A percentile compares a stretch with the other conserved stretches of the same genome.
Conservation (phyloP, 2,888 invertebrate genomes). For the Antheraea assamensis region DNA sequence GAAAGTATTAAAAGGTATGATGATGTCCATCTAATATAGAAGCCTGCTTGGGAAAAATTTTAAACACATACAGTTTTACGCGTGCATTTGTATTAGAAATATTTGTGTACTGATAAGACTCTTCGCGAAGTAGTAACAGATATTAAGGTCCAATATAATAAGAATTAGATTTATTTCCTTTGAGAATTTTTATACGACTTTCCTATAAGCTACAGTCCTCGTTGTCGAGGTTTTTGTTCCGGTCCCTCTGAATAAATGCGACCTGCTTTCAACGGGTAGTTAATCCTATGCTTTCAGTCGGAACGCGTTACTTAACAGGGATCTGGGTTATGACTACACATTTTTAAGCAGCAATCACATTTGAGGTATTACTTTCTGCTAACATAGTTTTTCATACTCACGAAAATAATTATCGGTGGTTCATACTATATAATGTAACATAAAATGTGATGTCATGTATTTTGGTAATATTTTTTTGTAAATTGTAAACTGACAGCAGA, state of each 20-base stretch:
- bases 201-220: neutral
- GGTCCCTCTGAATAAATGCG: constrained; percentile 27
- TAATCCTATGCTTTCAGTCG: constrained; percentile 50
- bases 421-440: no score
- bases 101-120: neutral
- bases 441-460: no score
- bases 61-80: neutral
- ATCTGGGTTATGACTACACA: constrained; percentile 30
- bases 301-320: constrained; percentile 38
- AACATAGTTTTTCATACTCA: no score
- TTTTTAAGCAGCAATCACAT: neutral
- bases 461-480: no score
- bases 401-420: no score
- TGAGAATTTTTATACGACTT: neutral
- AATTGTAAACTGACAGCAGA: no score
- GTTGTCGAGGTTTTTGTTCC: constrained; percentile 8
- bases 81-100: neutral
- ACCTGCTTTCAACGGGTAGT: constrained; percentile 33
- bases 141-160: neutral
- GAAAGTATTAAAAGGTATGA: no score
- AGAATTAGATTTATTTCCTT: neutral
- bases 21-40: no score
- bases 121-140: neutral
- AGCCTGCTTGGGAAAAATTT: neutral
- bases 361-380: no score